Conservation (phyloP, 2,888 invertebrate genomes). For the Thereva nobilitata region DNA sequence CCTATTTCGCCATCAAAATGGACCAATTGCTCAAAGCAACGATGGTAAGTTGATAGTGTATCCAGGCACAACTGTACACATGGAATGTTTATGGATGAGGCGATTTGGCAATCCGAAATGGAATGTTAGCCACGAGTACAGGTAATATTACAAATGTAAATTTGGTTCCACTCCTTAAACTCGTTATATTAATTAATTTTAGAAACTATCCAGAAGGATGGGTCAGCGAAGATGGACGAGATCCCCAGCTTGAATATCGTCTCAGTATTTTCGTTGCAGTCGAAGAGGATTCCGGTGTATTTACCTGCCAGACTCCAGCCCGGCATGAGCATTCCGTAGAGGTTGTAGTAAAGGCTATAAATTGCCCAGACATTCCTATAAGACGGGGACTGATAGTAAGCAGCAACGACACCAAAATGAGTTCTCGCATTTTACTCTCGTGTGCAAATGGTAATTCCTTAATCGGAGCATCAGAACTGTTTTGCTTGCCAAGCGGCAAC, state of each 20-base stretch:
- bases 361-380: conserved; percentile 75
- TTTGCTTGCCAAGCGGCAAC: conserved; percentile 81
- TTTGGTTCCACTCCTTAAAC: conserved; percentile 26
- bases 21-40: conserved; percentile 84
- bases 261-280: conserved; percentile 80
- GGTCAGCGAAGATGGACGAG: conserved; percentile 79
- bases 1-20: conserved; percentile 77
- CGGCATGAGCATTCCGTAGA: conserved; percentile 79
- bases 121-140: conserved; percentile 71
- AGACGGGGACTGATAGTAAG: conserved; percentile 75
- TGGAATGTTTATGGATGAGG: conserved; percentile 88
- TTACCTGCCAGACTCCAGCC: conserved; percentile 84
- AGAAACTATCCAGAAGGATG: conserved; percentile 79
- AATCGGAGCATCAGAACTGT: conserved; percentile 73
- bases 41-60: conserved; percentile 84
- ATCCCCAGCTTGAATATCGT: conserved; percentile 78
- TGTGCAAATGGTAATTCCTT: conserved; percentile 81
- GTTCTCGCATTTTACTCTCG: conserved; percentile 72
- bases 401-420: conserved; percentile 72
- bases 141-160: conserved; percentile 48
- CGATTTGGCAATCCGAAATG: conserved; percentile 85
- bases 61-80: conserved; percentile 82
- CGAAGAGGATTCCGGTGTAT: conserved; percentile 81
- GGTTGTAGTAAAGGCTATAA: conserved; percentile 78
- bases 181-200: conserved; percentile 12